Evolutionary conservation across 2,113 vertebrate genomes (phyloP).

Genomic region (Oreocharis arfaki): DNA sequence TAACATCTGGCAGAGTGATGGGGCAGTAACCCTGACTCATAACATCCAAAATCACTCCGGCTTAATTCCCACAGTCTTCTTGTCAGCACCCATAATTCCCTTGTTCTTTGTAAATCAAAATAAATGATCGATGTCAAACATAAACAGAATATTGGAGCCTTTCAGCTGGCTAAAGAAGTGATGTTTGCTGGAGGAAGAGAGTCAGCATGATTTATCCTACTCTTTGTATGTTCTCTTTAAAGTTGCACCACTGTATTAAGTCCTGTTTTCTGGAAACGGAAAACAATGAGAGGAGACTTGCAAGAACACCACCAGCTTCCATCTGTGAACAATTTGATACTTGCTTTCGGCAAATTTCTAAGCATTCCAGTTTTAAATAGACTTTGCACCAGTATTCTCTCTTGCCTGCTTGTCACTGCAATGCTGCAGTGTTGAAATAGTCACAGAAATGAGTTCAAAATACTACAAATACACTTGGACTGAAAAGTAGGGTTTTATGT

Average conservation of each 20-base stretch:
- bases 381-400: conserved; percentile 12
- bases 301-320: conserved; percentile 31
- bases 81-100: conserved; percentile 40
- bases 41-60: background rate
- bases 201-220: conserved; percentile 3
- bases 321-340: conserved; percentile 51
- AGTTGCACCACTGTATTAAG: background rate
- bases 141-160: background rate
- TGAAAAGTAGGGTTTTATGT: background rate
- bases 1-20: conserved; percentile 36
- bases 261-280: conserved; percentile 15
- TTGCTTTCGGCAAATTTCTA: conserved; percentile 41
- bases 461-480: background rate
- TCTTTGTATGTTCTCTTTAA: background rate
- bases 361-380: conserved; percentile 36
- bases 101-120: conserved; percentile 32
- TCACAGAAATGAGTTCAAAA: background rate
- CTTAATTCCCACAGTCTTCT: conserved; percentile 31
- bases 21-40: conserved; percentile 30
- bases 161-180: background rate
- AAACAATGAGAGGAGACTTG: conserved; percentile 38
- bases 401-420: background rate
- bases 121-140: conserved; percentile 13
- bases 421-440: conserved; percentile 1
- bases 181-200: background rate